These are phyloP conservation scores for Altica lythri DNA, from an alignment of 2,888 invertebrate genomes.

Conservation along the genomic window DNA sequence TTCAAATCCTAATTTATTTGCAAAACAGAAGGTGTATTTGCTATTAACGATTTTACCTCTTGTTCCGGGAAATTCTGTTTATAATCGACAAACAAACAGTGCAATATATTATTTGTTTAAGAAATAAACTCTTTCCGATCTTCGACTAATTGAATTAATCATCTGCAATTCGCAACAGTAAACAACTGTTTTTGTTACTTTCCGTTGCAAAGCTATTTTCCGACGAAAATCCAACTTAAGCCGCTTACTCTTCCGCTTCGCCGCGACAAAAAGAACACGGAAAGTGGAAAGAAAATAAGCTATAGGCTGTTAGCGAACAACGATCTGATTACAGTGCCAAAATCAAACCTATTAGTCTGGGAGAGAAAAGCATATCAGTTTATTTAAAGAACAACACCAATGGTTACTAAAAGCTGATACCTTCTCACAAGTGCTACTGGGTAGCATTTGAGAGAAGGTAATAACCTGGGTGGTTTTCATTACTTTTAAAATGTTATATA, in stretches of 20 bases:
- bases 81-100: constrained; percentile 3
- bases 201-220: constrained; percentile 16
- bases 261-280: constrained; percentile 32
- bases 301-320: constrained; percentile 44
- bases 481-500: too few relatives aligned
- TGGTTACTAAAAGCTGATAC: too few relatives aligned
- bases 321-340: constrained; percentile 42
- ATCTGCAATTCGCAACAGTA: constrained; percentile 16
- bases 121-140: constrained; percentile 16
- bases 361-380: not conserved
- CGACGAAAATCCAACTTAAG: constrained; percentile 23
- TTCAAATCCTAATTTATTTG: too few relatives aligned
- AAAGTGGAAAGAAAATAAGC: constrained; percentile 38
- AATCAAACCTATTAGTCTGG: constrained; percentile 23
- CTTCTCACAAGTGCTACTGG: too few relatives aligned
- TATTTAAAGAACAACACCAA: too few relatives aligned
- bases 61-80: not conserved
- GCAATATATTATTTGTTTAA: not conserved
- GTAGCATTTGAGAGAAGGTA: too few relatives aligned
- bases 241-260: constrained; percentile 22
- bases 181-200: constrained; percentile 17
- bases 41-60: constrained; percentile 1
- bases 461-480: too few relatives aligned
- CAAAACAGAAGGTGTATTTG: too few relatives aligned
- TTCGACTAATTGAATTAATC: constrained; percentile 18